Conservation (phyloP, 2,797 vertebrate genomes). For the Acrocephalus scirpaceus region DNA sequence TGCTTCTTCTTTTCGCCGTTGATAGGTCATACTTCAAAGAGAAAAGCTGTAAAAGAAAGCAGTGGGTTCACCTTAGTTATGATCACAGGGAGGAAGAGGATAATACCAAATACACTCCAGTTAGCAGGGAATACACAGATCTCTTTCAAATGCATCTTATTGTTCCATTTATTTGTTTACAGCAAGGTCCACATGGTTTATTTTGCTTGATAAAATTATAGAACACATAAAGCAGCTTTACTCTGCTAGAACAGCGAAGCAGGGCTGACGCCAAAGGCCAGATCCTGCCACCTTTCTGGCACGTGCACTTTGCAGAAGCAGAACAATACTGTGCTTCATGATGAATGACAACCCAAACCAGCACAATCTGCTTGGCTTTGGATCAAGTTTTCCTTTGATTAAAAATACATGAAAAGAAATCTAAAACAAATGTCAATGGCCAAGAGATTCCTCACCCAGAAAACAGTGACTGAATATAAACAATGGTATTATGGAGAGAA, state of each 20-base stretch:
- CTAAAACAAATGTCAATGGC: neutral
- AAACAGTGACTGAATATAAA: neutral
- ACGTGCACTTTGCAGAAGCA: neutral
- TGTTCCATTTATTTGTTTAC: neutral
- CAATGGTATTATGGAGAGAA: neutral
- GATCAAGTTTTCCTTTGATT: neutral
- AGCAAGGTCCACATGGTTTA: neutral
- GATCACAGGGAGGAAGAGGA: neutral
- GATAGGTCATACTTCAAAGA: slow-evolving; percentile 31
- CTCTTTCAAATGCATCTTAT: neutral
- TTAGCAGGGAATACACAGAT: neutral
- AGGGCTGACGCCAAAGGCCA: neutral
- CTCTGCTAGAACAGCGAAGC: neutral
- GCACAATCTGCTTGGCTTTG: neutral
- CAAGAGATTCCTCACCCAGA: neutral
- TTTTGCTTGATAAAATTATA: neutral
- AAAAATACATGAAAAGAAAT: neutral
- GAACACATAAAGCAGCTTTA: neutral
- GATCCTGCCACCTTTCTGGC: neutral
- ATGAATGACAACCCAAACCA: neutral
- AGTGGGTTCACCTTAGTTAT: neutral
- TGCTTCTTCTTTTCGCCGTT: slow-evolving; percentile 42
- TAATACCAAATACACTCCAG: neutral
- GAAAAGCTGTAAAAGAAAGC: slow-evolving; percentile 16
- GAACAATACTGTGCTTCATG: neutral